Evolutionary conservation across 92 coral and sea anemone genomes (phyloP).

Genomic region (Paragorgia papillata): DNA sequence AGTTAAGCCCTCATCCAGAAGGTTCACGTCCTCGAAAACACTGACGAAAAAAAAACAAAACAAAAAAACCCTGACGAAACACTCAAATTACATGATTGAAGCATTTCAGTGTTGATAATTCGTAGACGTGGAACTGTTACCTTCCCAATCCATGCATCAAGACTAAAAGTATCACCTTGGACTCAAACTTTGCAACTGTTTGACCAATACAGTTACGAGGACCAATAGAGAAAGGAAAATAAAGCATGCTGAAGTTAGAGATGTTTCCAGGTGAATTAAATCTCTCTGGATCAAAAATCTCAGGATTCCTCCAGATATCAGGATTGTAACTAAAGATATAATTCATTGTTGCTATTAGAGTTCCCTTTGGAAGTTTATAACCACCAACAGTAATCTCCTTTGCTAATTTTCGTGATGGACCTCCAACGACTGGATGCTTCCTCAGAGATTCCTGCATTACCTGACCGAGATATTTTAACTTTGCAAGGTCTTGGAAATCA

Average conservation of each 20-base stretch:
- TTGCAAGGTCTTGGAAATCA: slow-evolving; percentile 74
- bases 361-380: slow-evolving; percentile 63
- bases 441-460: slow-evolving; percentile 77
- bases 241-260: slow-evolving; percentile 46
- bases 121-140: no score
- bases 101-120: no score
- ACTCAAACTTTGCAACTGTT: slow-evolving; percentile 88
- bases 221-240: slow-evolving; percentile 80
- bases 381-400: slow-evolving; percentile 70
- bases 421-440: slow-evolving; percentile 68
- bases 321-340: slow-evolving; percentile 57
- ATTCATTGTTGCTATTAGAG: slow-evolving; percentile 41
- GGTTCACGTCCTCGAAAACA: no score
- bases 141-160: no score
- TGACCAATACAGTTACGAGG: slow-evolving; percentile 92
- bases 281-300: slow-evolving; percentile 81
- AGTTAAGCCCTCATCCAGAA: no score
- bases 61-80: no score
- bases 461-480: slow-evolving; percentile 83
- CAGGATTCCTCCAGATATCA: slow-evolving; percentile 73
- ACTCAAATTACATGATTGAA: no score
- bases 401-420: slow-evolving; percentile 51
- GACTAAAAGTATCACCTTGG: slow-evolving; percentile 79
- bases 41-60: no score
- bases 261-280: slow-evolving; percentile 51